A percentile compares a stretch with the other conserved stretches of the same genome.
Conservation (phyloP, 1,140 invertebrate genomes). For the Belonocnema kinseyi region DNA sequence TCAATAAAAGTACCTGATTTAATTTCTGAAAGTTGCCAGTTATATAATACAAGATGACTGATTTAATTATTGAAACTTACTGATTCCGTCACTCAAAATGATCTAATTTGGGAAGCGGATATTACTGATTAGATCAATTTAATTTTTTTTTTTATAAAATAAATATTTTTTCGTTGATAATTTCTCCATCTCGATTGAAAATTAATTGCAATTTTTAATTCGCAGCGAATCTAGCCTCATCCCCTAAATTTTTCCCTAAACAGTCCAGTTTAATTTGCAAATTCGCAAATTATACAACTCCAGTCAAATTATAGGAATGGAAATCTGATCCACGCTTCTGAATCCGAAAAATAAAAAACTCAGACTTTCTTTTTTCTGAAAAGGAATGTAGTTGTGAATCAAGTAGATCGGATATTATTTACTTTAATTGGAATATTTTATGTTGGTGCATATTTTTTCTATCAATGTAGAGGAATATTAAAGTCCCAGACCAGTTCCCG, state of each 20-base stretch:
- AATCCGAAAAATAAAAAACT: too few species aligned
- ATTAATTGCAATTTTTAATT: slow-evolving; percentile 30
- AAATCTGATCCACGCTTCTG: too few species aligned
- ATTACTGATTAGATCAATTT: slow-evolving; percentile 47
- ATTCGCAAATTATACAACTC: not conserved
- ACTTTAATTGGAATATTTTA: slow-evolving; percentile 11
- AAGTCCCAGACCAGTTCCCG: slow-evolving; percentile 63
- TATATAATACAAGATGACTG: too few species aligned
- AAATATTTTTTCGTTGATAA: not conserved
- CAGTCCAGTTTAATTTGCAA: not conserved
- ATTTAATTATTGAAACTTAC: too few species aligned
- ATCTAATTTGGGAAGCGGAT: too few species aligned
- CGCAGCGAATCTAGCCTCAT: not conserved
- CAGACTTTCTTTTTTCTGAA: too few species aligned
- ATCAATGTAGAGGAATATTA: slow-evolving; percentile 37
- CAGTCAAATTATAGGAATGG: too few species aligned
- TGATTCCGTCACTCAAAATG: too few species aligned
- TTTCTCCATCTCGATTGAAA: not conserved
- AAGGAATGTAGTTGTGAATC: too few species aligned
- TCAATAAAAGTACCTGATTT: too few species aligned
- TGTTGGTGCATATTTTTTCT: not conserved
- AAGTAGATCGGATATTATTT: not conserved
- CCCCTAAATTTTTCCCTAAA: not conserved
- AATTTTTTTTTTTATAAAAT: slow-evolving; percentile 36
- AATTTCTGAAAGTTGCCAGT: too few species aligned